A percentile compares a stretch with the other conserved stretches of the same genome.
phyloP scores from a whole-genome alignment of 2,113 vertebrate genomes.

The Podarcis raffonei region DNA sequence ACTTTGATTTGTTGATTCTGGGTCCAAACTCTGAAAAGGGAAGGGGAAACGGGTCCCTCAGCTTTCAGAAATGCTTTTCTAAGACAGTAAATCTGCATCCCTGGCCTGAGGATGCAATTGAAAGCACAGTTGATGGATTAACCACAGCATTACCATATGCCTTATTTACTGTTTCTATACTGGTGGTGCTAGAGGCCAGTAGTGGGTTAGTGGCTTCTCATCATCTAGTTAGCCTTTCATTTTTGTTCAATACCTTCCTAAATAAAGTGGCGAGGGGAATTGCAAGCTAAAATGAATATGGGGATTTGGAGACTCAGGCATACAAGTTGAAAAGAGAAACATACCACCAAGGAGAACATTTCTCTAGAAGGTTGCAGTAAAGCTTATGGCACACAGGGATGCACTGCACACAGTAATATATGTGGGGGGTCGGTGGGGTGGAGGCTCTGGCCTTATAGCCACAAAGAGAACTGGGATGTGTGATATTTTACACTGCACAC shows the following conservation, averaged over 20 bases:
- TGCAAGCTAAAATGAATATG: background rate
- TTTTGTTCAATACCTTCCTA: background rate
- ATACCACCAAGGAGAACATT: background rate
- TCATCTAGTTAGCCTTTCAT: background rate
- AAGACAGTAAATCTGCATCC: background rate
- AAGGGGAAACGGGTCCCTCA: background rate
- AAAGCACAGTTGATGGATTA: background rate
- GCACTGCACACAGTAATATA: background rate
- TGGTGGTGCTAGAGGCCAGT: fast-evolving
- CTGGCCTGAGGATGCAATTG: background rate
- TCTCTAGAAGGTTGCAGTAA: background rate
- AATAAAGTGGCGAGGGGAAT: background rate
- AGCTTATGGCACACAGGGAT: background rate
- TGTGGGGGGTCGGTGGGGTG: too few relatives aligned
- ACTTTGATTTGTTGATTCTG: conserved; percentile 41
- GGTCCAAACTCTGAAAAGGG: conserved; percentile 14
- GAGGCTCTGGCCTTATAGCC: background rate
- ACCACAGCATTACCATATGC: background rate
- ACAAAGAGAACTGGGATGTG: background rate
- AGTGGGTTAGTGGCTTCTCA: background rate
- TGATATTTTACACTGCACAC: background rate
- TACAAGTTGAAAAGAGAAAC: background rate
- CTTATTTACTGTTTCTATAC: background rate
- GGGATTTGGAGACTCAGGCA: background rate
- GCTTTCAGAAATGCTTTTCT: background rate